Evolutionary conservation across 2,797 vertebrate species (phyloP), one percentile per base, ranked within the genome.

Genomic region (Morus bassanus): DNA sequence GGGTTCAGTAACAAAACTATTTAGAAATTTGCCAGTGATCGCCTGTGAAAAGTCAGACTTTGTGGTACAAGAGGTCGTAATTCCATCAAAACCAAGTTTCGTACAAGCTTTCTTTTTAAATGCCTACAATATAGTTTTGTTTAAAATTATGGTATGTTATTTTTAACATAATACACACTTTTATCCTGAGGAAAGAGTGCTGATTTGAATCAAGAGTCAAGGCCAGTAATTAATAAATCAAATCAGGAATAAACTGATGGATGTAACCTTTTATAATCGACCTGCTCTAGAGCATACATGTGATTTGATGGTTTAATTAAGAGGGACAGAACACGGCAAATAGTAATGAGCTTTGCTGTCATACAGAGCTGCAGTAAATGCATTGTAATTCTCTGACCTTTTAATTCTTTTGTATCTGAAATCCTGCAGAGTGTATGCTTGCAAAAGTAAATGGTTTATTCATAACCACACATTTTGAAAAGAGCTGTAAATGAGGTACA

Each of bases 381-480:
- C 60, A 60, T 56, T 70, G 13, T 63, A 93, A 85, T 92, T 87
- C 33, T 90, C 78, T 72, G 37, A 82, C 67, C 63, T 91, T 82
- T 86, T 80, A 85, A 89, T 51, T 78, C 59, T 78, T 88, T 90
- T 88, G 15, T 53, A 56, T 60, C 61, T 74, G 85, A 94, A 96
- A 92, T 85, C 30, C 63, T 72, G 63, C 80, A 73, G 67, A 79
- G 83, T 14, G 2, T 18, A 35, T 46, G 56, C 48, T 57, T 82
- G 11, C 4, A 24, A 69, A 95, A 87, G 37, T 37, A 94, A 95
- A 94, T 78, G 48, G 60, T 85, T 93, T 97, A 87, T 96, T 97
- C 87, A 97, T 95, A 88, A 78, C 45, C 60, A 78, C 48, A 31
- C 54, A 37, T 81, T 64, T 75, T 84, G 43, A 76, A 85, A 77